Evolutionary conservation across 2,113 vertebrate species (phyloP).

Genomic region (Prolemur simus): DNA sequence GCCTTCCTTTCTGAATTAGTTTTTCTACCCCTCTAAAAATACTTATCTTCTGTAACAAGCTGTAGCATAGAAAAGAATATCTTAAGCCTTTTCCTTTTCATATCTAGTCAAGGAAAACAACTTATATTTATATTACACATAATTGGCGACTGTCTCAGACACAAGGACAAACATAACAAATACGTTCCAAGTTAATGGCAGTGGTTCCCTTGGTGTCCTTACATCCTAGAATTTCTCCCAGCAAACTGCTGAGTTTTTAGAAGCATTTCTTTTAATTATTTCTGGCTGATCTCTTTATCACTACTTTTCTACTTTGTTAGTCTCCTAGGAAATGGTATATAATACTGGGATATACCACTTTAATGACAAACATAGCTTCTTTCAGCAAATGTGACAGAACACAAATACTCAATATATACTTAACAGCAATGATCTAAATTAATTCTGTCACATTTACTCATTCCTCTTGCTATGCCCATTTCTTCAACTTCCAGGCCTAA

Average conservation of each 20-base stretch:
- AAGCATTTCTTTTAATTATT: neutral
- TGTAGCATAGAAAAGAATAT: neutral
- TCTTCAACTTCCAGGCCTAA: neutral
- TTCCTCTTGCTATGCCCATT: neutral
- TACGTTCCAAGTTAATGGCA: neutral
- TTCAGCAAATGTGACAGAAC: neutral
- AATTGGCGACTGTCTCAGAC: neutral
- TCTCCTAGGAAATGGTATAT: neutral
- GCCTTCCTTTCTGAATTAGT: neutral
- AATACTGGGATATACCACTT: neutral
- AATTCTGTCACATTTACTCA: neutral
- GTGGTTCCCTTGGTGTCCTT: neutral
- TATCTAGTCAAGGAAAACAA: conserved; percentile 6
- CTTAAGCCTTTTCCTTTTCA: conserved; percentile 15
- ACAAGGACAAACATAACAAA: neutral
- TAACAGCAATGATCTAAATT: neutral
- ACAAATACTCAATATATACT: neutral
- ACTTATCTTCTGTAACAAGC: neutral
- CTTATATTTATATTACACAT: neutral
- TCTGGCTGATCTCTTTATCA: neutral
- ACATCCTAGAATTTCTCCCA: neutral
- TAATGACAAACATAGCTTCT: neutral
- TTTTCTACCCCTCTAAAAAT: neutral
- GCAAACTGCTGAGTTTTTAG: neutral
- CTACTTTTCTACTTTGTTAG: neutral